phyloP scores from a whole-genome alignment of 1,140 invertebrate genomes.

The Drosophila kikkawai region DNA sequence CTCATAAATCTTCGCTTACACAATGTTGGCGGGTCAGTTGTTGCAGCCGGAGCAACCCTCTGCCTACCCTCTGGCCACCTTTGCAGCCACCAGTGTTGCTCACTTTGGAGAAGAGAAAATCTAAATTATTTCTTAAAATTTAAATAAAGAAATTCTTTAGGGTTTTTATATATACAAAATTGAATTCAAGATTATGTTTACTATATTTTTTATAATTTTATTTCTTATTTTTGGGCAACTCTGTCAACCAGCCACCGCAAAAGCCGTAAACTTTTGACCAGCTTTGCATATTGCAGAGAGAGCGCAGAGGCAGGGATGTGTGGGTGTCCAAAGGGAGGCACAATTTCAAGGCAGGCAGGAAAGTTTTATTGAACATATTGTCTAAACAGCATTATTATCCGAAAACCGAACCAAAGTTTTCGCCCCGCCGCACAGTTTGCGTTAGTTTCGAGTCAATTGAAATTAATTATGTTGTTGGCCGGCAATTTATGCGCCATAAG shows the following conservation, averaged over 20 bases:
- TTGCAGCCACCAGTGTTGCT: constrained; percentile 21
- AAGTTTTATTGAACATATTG: constrained; percentile 81
- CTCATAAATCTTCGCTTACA: constrained; percentile 82
- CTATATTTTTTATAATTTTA: background rate
- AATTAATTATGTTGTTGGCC: constrained; percentile 76
- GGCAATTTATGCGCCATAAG: constrained; percentile 74
- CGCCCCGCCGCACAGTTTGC: constrained; percentile 17
- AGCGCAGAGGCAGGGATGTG: too few relatives aligned
- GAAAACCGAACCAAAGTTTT: constrained; percentile 33
- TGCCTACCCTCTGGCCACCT: constrained; percentile 4
- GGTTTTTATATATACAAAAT: too few relatives aligned
- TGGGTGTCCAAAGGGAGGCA: too few relatives aligned
- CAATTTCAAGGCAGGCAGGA: constrained; percentile 23
- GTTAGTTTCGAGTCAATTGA: constrained; percentile 68
- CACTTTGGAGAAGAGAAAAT: too few relatives aligned
- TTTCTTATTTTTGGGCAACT: constrained; percentile 7
- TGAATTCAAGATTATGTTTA: too few relatives aligned
- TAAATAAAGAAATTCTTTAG: background rate
- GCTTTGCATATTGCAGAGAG: constrained; percentile 42
- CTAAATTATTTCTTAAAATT: too few relatives aligned
- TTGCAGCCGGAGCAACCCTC: constrained; percentile 22
- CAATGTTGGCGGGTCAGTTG: constrained; percentile 82
- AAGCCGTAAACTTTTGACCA: constrained; percentile 51
- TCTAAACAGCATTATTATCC: constrained; percentile 69
- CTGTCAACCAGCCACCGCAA: constrained; percentile 2